Evolutionary conservation across 2,797 vertebrate species (phyloP), one percentile per base, ranked within the genome.

Genomic region (Sternotherus odoratus): DNA sequence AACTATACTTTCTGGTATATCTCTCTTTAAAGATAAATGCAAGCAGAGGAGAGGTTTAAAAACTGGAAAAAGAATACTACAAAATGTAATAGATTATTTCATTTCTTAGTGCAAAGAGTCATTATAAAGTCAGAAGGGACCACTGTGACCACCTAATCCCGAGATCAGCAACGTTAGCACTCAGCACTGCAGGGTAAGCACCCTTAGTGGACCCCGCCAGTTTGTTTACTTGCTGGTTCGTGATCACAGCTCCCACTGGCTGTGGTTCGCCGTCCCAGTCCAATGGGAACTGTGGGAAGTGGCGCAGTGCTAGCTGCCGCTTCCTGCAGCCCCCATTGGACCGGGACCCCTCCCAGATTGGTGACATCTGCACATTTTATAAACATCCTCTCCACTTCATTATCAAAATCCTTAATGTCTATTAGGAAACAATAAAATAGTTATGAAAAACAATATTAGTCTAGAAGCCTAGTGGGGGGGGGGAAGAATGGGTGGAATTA

Each of bases 21-120:
- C 54, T 87, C 17, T 85, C n/a, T 88, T 86, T 91, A 85, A 86
- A 96, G 84, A 56, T 80, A 93, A 92, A 78, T 77, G 39, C n/a
- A 86, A 90, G 39, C 74, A 50, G 21, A 92, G 86, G 16, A n/a
- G 24, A 82, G 57, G 28, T 90, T 26, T 83, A 75, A 80, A 75
- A 90, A 92, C 93, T 49, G 3, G 28, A 63, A 96, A 89, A 85
- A 92, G 53, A 82, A 80, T 79, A 49, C 49, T 54, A 78, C 8
- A 85, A 80, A 92, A 82, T 57, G 63, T 69, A 83, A 66, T 19
- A 53, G 85, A 54, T 19, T 77, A 8, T 63, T 81, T 48, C 7
- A n/a, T 53, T 78, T 12, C 24, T 28, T 74, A 74, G 17, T 82
- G 85, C 26, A 36, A 63, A 63, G 17, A 66, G 60, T 66, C 33